phyloP scores from a whole-genome alignment of 2,797 vertebrate genomes.

The Scomberomorus guttatus region DNA sequence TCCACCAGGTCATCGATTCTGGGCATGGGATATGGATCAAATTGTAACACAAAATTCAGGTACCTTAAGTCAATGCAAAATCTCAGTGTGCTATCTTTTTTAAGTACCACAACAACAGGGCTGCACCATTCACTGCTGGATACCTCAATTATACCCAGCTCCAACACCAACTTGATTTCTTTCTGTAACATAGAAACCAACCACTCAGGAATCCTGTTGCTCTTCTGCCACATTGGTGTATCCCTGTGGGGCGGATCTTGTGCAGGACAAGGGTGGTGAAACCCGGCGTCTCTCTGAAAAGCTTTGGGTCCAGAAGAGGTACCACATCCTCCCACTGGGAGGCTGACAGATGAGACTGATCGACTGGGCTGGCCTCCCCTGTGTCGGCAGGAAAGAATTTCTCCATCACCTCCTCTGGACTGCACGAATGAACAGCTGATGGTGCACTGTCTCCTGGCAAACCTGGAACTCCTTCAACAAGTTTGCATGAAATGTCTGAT shows the following conservation, averaged over 20 bases:
- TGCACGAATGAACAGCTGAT: neutral
- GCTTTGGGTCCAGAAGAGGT: neutral
- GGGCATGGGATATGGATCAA: slow-evolving; percentile 11
- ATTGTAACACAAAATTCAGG: neutral
- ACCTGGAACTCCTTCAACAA: neutral
- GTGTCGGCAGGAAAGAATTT: neutral
- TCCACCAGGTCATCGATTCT: neutral
- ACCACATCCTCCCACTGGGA: rapidly evolving
- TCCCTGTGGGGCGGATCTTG: neutral
- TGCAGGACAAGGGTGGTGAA: neutral
- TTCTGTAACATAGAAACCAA: neutral
- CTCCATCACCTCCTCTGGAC: neutral
- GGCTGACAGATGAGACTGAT: neutral
- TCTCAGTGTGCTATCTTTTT: neutral
- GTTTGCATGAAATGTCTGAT: slow-evolving; percentile 13
- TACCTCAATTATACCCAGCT: neutral
- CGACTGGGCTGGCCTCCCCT: neutral
- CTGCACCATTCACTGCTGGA: neutral
- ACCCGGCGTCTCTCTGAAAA: neutral
- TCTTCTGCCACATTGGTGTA: neutral
- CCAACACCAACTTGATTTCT: neutral
- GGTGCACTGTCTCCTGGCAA: neutral
- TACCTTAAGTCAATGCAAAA: neutral
- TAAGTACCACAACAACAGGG: neutral
- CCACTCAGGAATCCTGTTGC: slow-evolving; percentile 4